These are phyloP conservation scores for Timandra comae DNA, from an alignment of 2,888 invertebrate species.

Conservation along the genomic window DNA sequence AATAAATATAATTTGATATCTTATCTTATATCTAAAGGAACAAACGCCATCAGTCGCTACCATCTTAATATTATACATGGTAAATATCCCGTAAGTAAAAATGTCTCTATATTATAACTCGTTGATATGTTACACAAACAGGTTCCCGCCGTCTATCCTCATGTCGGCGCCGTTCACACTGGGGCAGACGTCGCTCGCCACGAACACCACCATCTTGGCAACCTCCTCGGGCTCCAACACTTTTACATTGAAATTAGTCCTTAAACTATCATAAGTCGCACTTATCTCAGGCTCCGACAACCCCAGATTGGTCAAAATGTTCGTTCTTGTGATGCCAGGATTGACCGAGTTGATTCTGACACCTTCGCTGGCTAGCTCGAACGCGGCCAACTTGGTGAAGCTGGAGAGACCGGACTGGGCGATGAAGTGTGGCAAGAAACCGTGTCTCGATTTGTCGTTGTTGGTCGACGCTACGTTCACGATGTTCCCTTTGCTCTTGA, in stretches of 20 bases:
- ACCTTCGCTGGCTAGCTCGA: slow-evolving; percentile 34
- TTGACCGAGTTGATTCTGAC: slow-evolving; percentile 38
- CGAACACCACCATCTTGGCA: slow-evolving; percentile 41
- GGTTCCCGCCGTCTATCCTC: slow-evolving; percentile 29
- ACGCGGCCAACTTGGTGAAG: slow-evolving; percentile 37
- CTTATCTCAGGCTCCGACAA: slow-evolving; percentile 30
- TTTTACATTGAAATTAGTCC: slow-evolving; percentile 21
- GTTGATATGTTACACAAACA: too few relatives aligned
- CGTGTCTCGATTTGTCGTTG: slow-evolving; percentile 67
- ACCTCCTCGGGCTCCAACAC: slow-evolving; percentile 40
- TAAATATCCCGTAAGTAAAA: too few relatives aligned
- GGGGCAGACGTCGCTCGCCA: slow-evolving; percentile 40
- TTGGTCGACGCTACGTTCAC: slow-evolving; percentile 93
- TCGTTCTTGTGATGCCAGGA: slow-evolving; percentile 36
- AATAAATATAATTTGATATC: too few relatives aligned
- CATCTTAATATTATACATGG: too few relatives aligned
- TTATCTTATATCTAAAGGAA: too few relatives aligned
- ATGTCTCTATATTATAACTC: too few relatives aligned
- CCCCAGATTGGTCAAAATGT: slow-evolving; percentile 30
- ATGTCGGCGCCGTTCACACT: slow-evolving; percentile 41
- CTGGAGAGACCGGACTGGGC: slow-evolving; percentile 37
- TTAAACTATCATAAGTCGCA: slow-evolving; percentile 20
- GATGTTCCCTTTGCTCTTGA: slow-evolving; percentile 85
- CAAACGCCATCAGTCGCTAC: too few relatives aligned
- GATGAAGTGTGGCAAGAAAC: slow-evolving; percentile 32